phyloP scores from a whole-genome alignment of 2,113 vertebrate species.

The Clarias gariepinus region DNA sequence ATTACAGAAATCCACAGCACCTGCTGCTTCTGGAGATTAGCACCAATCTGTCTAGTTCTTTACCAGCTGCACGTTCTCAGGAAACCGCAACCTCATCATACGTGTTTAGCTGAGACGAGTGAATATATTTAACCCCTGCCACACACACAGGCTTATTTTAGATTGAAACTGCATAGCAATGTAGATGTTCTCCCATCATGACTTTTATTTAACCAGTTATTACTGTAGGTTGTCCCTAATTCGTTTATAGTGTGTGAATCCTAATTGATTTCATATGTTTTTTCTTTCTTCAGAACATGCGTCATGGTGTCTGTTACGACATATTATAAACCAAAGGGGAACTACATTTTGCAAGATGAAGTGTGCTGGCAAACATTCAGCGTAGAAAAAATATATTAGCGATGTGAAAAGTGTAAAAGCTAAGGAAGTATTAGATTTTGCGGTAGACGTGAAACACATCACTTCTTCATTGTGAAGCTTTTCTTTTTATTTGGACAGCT shows the following conservation, averaged over 20 bases:
- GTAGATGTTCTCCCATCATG: background rate
- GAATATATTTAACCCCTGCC: background rate
- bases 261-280: background rate
- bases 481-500: background rate
- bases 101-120: background rate
- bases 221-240: background rate
- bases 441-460: background rate
- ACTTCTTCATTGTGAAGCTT: background rate
- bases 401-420: background rate
- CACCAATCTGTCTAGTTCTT: conserved; percentile 66
- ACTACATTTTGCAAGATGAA: background rate
- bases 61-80: conserved; percentile 28
- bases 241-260: background rate
- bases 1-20: conserved; percentile 68
- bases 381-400: background rate
- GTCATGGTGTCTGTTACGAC: background rate
- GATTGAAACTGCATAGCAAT: background rate
- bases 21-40: conserved; percentile 72
- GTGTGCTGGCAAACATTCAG: background rate
- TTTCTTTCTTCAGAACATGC: too few species aligned
- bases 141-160: background rate
- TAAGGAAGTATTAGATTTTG: background rate
- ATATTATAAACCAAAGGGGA: background rate
- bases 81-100: conserved; percentile 13
- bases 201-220: background rate